A percentile compares a stretch with the other conserved stretches of the same genome.
phyloP scores from a whole-genome alignment of 2,113 vertebrate genomes.

The Etheostoma spectabile region DNA sequence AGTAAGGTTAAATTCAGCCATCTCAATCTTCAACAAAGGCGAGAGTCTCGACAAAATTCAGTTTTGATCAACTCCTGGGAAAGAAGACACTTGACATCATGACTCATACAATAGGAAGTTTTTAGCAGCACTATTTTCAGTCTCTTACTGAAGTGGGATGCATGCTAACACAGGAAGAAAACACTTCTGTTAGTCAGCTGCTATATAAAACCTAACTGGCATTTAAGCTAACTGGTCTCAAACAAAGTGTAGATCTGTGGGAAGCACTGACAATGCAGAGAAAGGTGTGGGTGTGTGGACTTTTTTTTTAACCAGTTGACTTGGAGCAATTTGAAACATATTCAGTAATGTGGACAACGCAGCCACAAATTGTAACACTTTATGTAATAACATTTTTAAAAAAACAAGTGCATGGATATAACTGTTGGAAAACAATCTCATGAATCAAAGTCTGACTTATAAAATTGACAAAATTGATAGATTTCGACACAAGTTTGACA shows the following conservation, averaged over 20 bases:
- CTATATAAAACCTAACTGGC: slow-evolving; percentile 2
- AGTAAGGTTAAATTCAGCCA: neutral
- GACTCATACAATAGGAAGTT: slow-evolving; percentile 9
- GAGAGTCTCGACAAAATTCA: neutral
- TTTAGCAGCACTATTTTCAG: slow-evolving; percentile 20
- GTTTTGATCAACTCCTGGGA: slow-evolving; percentile 1
- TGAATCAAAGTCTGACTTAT: neutral
- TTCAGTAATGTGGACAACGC: neutral
- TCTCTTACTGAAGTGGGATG: neutral
- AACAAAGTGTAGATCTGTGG: slow-evolving; percentile 1
- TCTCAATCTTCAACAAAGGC: neutral
- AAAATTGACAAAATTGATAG: neutral
- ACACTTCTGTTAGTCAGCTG: neutral
- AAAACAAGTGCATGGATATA: neutral
- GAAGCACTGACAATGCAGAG: neutral
- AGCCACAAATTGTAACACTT: neutral
- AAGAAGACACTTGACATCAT: slow-evolving; percentile 18
- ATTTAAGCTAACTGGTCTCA: slow-evolving; percentile 20
- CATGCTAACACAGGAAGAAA: neutral
- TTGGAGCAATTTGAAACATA: neutral
- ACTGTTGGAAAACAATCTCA: neutral
- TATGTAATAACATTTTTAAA: neutral
- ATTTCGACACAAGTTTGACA: neutral
- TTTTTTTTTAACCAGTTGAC: slow-evolving; percentile 12
- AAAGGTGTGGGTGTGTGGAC: neutral